Evolutionary conservation across 2,113 vertebrate genomes (phyloP).

Genomic region (Lophotis ruficrista): DNA sequence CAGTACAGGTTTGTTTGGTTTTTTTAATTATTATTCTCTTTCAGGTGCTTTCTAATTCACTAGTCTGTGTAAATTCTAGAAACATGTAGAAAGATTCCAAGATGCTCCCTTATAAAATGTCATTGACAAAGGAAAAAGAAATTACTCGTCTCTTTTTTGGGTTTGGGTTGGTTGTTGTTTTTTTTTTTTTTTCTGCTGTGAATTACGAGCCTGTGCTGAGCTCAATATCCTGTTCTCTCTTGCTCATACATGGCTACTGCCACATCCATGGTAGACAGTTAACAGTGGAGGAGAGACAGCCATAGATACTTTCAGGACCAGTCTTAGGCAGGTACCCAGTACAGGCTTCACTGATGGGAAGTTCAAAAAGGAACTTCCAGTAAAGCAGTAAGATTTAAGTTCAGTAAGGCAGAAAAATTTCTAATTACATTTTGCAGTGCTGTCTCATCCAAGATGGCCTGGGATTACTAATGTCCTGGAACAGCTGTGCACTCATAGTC

Average conservation of each 20-base stretch:
- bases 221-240: background rate
- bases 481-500: background rate
- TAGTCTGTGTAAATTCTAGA: background rate
- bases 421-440: background rate
- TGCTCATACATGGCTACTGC: background rate
- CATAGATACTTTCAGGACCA: background rate
- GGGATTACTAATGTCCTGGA: background rate
- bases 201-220: background rate
- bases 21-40: background rate
- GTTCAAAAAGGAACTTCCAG: background rate
- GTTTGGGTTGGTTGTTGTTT: too few relatives aligned
- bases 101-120: background rate
- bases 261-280: background rate
- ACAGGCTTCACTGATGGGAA: background rate
- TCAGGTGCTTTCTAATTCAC: background rate
- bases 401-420: background rate
- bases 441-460: background rate
- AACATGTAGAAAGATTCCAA: background rate
- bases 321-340: background rate
- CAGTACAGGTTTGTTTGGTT: background rate
- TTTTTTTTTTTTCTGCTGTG: background rate
- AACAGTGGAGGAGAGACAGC: background rate
- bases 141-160: too few relatives aligned
- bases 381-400: background rate
- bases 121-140: background rate